Conservation (phyloP, 2,888 invertebrate genomes). For the Euzetes globulus region DNA sequence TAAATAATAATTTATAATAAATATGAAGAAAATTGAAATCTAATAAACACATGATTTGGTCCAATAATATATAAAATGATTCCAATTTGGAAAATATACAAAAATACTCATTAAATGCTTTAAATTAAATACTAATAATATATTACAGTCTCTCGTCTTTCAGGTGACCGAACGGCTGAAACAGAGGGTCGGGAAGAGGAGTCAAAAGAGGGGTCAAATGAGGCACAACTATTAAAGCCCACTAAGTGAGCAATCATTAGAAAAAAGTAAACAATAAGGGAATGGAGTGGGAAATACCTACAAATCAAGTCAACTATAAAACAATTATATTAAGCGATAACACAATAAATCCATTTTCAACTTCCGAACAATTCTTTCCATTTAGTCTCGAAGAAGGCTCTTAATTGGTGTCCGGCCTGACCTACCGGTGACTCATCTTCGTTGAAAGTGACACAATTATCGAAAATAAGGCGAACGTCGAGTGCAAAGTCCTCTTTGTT, state of each 20-base stretch:
- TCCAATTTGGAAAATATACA: conserved; percentile 16
- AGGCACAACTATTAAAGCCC: too few species aligned
- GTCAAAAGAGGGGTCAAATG: too few species aligned
- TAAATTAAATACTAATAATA: too few species aligned
- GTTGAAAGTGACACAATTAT: conserved; percentile 96
- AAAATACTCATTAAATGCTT: conserved; percentile 7
- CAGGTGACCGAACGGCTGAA: too few species aligned
- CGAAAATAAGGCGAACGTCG: conserved; percentile 88
- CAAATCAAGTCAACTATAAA: not conserved
- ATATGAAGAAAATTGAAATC: not conserved
- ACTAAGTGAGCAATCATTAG: not conserved
- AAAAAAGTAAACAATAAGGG: not conserved
- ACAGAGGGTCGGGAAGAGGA: too few species aligned
- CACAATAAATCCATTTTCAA: conserved; percentile 34
- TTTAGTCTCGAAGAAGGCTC: conserved; percentile 80
- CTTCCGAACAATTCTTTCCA: conserved; percentile 60
- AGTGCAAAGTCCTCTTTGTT: conserved; percentile 81
- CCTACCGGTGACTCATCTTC: conserved; percentile 97
- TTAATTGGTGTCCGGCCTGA: conserved; percentile 86
- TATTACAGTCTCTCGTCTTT: too few species aligned
- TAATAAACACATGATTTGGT: conserved; percentile 20
- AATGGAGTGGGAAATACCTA: not conserved
- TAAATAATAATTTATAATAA: conserved; percentile 16
- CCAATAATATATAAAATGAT: conserved; percentile 19
- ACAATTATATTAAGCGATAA: not conserved